A percentile compares a stretch with the other conserved stretches of the same genome.
phyloP scores from a whole-genome alignment of 2,797 vertebrate species.

The Otolemur crassicaudatus region DNA sequence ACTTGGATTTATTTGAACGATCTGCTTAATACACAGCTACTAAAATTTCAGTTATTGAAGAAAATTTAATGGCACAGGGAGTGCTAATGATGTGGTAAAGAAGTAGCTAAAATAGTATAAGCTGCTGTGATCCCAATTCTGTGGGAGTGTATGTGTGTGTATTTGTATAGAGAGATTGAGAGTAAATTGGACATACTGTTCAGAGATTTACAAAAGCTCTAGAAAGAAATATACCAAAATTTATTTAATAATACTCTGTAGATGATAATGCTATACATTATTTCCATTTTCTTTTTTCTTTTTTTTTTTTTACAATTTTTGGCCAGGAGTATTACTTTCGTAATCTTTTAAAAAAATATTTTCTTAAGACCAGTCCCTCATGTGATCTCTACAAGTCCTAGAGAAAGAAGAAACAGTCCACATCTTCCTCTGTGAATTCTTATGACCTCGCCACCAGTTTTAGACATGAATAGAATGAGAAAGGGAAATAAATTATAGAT shows the following conservation, averaged over 20 bases:
- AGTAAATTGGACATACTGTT: not conserved
- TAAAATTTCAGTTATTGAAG: not conserved
- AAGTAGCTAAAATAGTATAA: not conserved
- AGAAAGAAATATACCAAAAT: not conserved
- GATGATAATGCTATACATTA: not conserved
- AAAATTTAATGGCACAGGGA: not conserved
- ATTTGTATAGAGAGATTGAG: not conserved
- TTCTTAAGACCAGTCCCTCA: not conserved
- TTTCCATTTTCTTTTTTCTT: not conserved
- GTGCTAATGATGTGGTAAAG: not conserved
- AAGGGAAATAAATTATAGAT: not conserved
- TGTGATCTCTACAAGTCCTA: not conserved
- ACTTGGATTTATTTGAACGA: slow-evolving; percentile 33
- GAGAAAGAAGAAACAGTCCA: not conserved
- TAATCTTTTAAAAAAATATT: not conserved
- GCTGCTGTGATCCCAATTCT: not conserved
- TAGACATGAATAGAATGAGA: not conserved
- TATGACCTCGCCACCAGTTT: not conserved
- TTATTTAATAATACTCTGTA: not conserved
- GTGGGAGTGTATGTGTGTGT: not conserved
- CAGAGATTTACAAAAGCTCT: not conserved
- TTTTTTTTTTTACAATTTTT: not conserved
- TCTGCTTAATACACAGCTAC: not conserved
- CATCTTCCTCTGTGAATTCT: not conserved
- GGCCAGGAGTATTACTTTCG: not conserved